phyloP scores from a whole-genome alignment of 2,113 vertebrate species.

The Ailuropoda melanoleuca region DNA sequence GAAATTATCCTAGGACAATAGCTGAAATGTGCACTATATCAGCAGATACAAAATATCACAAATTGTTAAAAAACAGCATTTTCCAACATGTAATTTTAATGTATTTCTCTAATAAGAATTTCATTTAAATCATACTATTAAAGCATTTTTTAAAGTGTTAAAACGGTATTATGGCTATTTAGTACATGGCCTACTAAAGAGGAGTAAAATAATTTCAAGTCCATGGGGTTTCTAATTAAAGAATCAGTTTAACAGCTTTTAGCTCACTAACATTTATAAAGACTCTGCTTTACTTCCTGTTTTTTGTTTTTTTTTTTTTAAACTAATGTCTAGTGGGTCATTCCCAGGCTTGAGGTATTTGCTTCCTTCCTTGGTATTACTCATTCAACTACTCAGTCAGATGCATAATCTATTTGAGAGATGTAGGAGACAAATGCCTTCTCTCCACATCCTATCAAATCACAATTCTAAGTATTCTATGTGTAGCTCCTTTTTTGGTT shows the following conservation, averaged over 20 bases:
- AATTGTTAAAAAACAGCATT: background rate
- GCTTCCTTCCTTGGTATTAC: slow-evolving; percentile 34
- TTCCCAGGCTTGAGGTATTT: slow-evolving; percentile 5
- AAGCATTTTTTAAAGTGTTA: background rate
- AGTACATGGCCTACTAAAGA: slow-evolving; percentile 4
- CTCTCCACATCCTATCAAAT: background rate
- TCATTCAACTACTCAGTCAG: background rate
- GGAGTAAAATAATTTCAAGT: slow-evolving; percentile 27
- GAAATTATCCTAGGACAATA: background rate
- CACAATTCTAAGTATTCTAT: background rate
- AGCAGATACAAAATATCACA: background rate
- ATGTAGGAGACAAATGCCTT: background rate
- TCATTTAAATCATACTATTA: background rate
- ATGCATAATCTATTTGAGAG: background rate
- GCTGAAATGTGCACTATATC: background rate
- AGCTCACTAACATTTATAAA: background rate
- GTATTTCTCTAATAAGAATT: background rate
- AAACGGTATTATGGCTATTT: background rate
- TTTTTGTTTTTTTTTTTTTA: background rate
- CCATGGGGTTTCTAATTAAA: background rate
- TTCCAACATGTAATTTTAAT: background rate
- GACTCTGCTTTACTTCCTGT: background rate
- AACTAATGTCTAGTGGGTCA: background rate
- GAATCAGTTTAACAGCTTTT: slow-evolving; percentile 39
- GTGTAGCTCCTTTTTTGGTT: background rate